Evolutionary conservation across 2,113 vertebrate genomes (phyloP).

Genomic region (Conger conger): DNA sequence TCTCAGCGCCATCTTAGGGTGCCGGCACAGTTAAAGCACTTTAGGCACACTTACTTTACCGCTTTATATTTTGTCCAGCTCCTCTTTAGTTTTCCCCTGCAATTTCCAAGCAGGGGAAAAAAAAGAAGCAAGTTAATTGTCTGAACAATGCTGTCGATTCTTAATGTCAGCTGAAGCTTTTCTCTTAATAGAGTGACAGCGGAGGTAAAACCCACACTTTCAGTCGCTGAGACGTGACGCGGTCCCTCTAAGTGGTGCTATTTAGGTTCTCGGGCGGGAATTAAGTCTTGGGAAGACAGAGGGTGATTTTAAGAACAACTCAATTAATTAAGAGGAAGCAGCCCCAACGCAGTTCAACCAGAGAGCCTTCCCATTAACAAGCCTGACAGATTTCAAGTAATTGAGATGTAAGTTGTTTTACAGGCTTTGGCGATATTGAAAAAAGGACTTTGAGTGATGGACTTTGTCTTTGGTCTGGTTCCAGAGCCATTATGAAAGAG

Average conservation of each 20-base stretch:
- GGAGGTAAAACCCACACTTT: neutral
- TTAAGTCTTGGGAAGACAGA: neutral
- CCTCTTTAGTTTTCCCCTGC: neutral
- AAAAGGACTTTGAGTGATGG: slow-evolving; percentile 17
- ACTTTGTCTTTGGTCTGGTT: slow-evolving; percentile 9
- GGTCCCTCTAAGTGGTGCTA: slow-evolving; percentile 4
- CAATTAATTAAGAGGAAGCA: slow-evolving; percentile 17
- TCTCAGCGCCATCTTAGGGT: neutral
- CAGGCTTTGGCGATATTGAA: slow-evolving; percentile 8
- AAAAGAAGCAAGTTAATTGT: neutral
- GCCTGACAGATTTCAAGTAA: slow-evolving; percentile 20
- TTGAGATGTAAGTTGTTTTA: slow-evolving; percentile 13
- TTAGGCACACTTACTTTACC: neutral
- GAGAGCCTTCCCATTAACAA: neutral
- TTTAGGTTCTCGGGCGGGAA: neutral
- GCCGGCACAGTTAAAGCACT: neutral
- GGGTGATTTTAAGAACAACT: neutral
- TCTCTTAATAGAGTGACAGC: neutral
- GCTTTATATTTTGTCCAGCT: neutral
- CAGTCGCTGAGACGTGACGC: neutral
- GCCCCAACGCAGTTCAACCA: neutral
- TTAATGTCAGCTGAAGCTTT: neutral
- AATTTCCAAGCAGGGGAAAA: neutral
- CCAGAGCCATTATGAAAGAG: slow-evolving; percentile 1
- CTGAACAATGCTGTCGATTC: neutral